phyloP scores from a whole-genome alignment of 2,113 vertebrate species.

The Sylvietta virens region DNA sequence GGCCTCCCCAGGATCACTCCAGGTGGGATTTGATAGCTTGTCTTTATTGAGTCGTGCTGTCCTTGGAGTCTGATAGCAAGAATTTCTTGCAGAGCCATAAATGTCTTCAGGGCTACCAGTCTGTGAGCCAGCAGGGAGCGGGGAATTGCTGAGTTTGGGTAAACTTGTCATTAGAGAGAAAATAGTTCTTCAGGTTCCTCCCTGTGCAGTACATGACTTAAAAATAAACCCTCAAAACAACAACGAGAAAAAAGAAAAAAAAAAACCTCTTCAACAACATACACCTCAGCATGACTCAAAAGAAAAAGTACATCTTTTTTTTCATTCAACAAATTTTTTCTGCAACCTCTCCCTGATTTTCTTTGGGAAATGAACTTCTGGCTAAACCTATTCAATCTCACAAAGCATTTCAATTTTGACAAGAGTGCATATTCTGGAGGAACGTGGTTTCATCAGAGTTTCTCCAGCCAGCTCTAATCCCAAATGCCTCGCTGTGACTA shows the following conservation, averaged over 20 bases:
- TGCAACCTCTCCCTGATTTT: background rate
- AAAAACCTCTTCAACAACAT: background rate
- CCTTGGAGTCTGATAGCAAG: background rate
- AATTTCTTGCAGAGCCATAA: background rate
- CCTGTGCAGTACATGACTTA: background rate
- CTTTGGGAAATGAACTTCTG: slow-evolving; percentile 48
- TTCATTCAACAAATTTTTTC: background rate
- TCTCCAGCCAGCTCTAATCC: slow-evolving; percentile 47
- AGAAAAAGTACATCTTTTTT: background rate
- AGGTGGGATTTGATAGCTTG: background rate
- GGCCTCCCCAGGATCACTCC: background rate
- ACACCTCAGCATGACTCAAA: background rate
- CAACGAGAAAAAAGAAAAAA: background rate
- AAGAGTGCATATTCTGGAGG: slow-evolving; percentile 11
- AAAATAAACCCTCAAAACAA: background rate
- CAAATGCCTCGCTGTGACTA: slow-evolving; percentile 60
- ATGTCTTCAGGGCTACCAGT: background rate
- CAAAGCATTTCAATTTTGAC: slow-evolving; percentile 39
- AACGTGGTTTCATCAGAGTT: slow-evolving; percentile 27
- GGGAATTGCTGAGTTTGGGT: slow-evolving; percentile 15
- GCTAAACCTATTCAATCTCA: slow-evolving; percentile 36
- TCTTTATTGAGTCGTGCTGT: background rate
- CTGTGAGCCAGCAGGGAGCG: background rate
- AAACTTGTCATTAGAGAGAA: slow-evolving; percentile 6
- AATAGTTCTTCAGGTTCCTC: slow-evolving; percentile 2